Evolutionary conservation across 1,140 invertebrate species (phyloP).

Genomic region (Drosophila bocki): DNA sequence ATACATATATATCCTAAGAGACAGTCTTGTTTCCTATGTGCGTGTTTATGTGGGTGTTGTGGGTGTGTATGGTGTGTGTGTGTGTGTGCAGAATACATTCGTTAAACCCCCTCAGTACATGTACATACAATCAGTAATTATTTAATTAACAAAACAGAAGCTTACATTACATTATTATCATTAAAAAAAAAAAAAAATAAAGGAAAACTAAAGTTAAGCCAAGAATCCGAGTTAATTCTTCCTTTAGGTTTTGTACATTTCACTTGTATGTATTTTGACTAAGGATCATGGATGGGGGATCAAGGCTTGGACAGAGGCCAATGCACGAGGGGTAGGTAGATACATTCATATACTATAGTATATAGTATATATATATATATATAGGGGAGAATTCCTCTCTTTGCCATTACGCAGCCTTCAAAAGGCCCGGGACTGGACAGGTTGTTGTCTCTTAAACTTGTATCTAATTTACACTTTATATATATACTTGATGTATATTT

Average conservation of each 20-base stretch:
- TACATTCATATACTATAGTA: constrained; percentile 5
- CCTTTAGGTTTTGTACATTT: constrained; percentile 7
- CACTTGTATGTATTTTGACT: constrained; percentile 7
- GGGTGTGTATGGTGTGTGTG: constrained; percentile 1
- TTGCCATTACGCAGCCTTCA: neutral
- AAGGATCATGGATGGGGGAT: constrained; percentile 1
- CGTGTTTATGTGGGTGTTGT: constrained; percentile 55
- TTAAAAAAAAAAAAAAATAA: constrained; percentile 6
- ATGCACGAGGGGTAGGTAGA: constrained; percentile 10
- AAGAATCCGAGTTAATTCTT: constrained; percentile 10
- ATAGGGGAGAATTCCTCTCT: neutral
- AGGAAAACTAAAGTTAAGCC: constrained; percentile 6
- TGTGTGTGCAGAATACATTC: constrained; percentile 29
- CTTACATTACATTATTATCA: constrained; percentile 5
- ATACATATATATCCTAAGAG: constrained; percentile 69
- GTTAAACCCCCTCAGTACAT: constrained; percentile 17
- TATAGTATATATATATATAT: constrained; percentile 14
- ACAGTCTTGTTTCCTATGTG: constrained; percentile 79
- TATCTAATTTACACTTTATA: constrained; percentile 14
- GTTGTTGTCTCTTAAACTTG: neutral
- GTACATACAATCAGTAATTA: constrained; percentile 10
- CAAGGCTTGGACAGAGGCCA: constrained; percentile 12
- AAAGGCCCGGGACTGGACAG: neutral
- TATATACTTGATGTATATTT: constrained; percentile 2
- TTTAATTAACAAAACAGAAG: constrained; percentile 12